Base-by-base conservation (phyloP, 1,140 invertebrate genomes). In the Monomorium pharaonis region DNA sequence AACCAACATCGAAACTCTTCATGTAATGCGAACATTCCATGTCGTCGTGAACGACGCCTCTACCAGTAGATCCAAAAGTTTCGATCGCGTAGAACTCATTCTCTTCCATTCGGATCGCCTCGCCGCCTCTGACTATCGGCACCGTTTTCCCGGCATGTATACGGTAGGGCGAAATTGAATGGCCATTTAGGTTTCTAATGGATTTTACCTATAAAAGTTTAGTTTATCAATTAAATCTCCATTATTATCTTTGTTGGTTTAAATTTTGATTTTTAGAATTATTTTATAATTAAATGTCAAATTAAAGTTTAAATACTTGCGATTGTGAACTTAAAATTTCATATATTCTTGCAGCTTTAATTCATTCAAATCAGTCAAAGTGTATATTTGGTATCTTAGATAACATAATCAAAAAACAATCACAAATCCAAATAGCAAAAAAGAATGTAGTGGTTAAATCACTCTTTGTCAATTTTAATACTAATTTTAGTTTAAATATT, bases 11-110 rank as follows among this genome's bases (percentile, higher is more conserved):
- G 95, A 98, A 99, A 93, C 99, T 99, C 95, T 99, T 99, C 99
- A 99, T 99, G 93, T 99, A 99, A 96, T 99, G 99, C 44, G 99
- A 99, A 86, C 98, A 98, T 92, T 99, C 99, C 98, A 99, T 99
- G 94, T 99, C 99, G 94, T 99, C 99, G 94, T 99, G 98, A 1
- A 99, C 99, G 75, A 98, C 96, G 16, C 99, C 99, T 87, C 98
- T 97, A 4, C 99, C 99, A 16, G 99, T 99, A 3, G 99, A 99
- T 9, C 99, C 99, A 94, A 99, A 99, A 0, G 99, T 99, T 95
- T 99, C 99, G 88, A 99, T 99, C 0, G 99, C 99, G 95, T 99
- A 99, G 93, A 99, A 98, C 95, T 99, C 99, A 94, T 99, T 98
- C 95, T 99, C 99, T 95, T 99, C 99, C 99, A 99, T 99, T 76